Base-by-base conservation (phyloP, 2,888 invertebrate species). In the Neoitamus cyanurus region DNA sequence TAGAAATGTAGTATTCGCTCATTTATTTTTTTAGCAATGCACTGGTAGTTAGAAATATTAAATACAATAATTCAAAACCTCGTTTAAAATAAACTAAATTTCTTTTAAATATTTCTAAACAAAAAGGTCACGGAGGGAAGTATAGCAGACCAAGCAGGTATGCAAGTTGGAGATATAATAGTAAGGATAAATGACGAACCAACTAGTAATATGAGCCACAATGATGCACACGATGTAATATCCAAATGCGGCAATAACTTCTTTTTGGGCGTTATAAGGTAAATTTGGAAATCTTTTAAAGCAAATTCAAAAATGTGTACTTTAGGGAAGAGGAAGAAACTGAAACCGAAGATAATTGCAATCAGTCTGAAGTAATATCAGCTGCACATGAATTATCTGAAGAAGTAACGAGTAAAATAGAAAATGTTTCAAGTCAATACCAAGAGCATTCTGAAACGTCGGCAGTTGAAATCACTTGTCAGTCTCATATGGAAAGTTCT, bases 81-180 rank as follows among this genome's bases (percentile, higher is more conserved):
- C n/a, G n/a, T n/a, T n/a, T n/a, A n/a, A n/a, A n/a, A n/a, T n/a
- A n/a, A n/a, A n/a, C n/a, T n/a, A n/a, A n/a, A n/a, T n/a, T n/a
- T n/a, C n/a, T n/a, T n/a, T n/a, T n/a, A 7, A 20, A 48, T 58
- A 7, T 58, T 58, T 25, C 5, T 58, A 25, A 58, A 42, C 42
- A 42, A 30, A 87, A 3, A 98, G 98, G 96, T 98, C 20, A 92
- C 94, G 42, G 95, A 95, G 85, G 94, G 94, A 83, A 95, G 97
- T 87, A 93, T 97, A 48, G 97, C 98, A 0, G 96, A 97, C 89
- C 92, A 94, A 87, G 95, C 95, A 85, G 98, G 98, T 0, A 92
- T 99, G 30, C 93, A 94, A 89, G 94, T 95, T 13, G 97, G 97
- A n/a, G 98, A 99, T 92, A 92, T 95, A 46, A 93, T 99, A 87